Conservation (phyloP, 2,797 vertebrate species). For the Poeciliopsis paucimaculata region DNA sequence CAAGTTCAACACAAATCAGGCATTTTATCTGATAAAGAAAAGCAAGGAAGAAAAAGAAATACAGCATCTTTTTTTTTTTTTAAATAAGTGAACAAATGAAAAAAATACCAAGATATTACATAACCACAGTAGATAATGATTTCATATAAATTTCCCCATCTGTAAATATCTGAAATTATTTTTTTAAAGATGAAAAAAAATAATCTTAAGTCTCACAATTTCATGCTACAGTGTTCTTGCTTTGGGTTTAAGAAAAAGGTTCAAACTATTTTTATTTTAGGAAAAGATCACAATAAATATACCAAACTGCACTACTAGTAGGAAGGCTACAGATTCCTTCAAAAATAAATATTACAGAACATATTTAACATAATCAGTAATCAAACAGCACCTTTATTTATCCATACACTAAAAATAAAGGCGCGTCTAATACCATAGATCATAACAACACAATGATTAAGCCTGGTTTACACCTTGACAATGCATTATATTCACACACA, state of each 20-base stretch:
- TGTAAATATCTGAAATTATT: constrained; percentile 17
- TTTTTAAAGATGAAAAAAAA: constrained; percentile 27
- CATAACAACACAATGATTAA: background rate
- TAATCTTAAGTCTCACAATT: constrained; percentile 17
- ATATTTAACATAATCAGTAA: constrained; percentile 38
- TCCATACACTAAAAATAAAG: constrained; percentile 5
- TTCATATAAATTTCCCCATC: constrained; percentile 12
- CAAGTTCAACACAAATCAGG: constrained; percentile 63
- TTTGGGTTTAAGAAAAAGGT: constrained; percentile 24
- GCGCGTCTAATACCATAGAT: background rate
- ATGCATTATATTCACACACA: constrained; percentile 1
- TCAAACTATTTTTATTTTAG: constrained; percentile 19
- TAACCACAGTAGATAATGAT: constrained; percentile 12
- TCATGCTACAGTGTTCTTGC: constrained; percentile 59
- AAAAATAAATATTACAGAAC: constrained; percentile 29
- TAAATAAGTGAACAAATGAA: constrained; percentile 9
- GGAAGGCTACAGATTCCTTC: background rate
- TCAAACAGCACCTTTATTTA: background rate
- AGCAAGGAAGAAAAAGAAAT: constrained; percentile 21
- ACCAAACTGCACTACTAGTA: constrained; percentile 31
- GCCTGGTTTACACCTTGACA: background rate
- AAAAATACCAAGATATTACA: constrained; percentile 39
- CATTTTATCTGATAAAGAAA: constrained; percentile 27
- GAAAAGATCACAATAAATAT: constrained; percentile 66
- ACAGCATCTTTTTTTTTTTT: constrained; percentile 16